Percentiles rank a stretch among this genome's conserved stretches.
Conservation (phyloP, 2,888 invertebrate species). For the Trichacis sp. region DNA sequence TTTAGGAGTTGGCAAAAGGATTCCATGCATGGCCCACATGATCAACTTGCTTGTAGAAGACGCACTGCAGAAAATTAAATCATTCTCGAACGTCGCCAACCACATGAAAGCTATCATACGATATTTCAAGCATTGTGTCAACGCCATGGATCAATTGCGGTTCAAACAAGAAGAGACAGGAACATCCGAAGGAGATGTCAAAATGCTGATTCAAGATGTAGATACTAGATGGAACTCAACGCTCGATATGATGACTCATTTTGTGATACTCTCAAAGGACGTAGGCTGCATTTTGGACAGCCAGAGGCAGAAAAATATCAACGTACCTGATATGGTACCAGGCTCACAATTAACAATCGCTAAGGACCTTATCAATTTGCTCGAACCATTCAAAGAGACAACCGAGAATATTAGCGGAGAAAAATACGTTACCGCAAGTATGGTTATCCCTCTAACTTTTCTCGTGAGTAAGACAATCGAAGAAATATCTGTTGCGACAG, state of each 20-base stretch:
- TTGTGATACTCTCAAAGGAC: background rate
- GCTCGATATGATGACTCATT: background rate
- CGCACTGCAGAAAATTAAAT: no score
- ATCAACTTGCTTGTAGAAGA: no score
- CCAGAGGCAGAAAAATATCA: background rate
- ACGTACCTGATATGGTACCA: background rate
- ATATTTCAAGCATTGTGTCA: background rate
- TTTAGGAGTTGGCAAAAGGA: no score
- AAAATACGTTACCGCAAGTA: background rate
- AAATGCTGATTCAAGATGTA: background rate
- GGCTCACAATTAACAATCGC: background rate
- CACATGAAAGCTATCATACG: background rate
- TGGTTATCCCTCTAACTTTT: background rate
- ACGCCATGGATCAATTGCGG: background rate
- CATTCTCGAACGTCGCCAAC: background rate
- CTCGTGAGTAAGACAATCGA: background rate
- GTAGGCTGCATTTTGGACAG: background rate
- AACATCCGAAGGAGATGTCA: background rate
- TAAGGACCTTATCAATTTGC: background rate
- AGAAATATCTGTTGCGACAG: background rate
- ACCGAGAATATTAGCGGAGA: background rate
- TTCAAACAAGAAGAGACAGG: background rate
- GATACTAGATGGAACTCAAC: background rate
- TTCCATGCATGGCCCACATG: no score
- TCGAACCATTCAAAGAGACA: background rate